Conservation (phyloP, 1,140 invertebrate genomes). For the Ceratosolen fusciceps region DNA sequence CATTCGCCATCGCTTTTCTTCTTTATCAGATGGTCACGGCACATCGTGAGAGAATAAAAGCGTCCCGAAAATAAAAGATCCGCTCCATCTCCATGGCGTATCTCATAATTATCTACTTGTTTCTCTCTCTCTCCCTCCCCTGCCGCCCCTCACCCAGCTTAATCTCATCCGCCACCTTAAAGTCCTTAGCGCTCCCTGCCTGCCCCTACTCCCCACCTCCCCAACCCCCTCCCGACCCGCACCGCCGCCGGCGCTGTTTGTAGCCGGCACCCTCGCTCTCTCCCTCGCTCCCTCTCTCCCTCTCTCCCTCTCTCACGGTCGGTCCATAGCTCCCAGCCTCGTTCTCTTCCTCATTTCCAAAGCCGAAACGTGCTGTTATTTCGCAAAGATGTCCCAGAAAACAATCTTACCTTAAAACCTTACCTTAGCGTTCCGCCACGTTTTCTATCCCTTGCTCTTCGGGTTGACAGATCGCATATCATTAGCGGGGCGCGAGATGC, state of each 20-base stretch:
- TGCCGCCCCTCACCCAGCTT: neutral
- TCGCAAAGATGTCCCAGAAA: neutral
- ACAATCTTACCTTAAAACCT: neutral
- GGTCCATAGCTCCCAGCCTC: too few relatives aligned
- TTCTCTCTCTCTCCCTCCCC: neutral
- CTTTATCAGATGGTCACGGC: too few relatives aligned
- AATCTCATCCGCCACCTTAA: too few relatives aligned
- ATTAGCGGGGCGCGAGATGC: conserved; percentile 48
- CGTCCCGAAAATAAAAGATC: conserved; percentile 4
- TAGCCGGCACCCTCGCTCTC: too few relatives aligned
- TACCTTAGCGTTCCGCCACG: neutral
- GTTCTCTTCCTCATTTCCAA: neutral
- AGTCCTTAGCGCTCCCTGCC: too few relatives aligned
- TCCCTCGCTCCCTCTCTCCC: too few relatives aligned
- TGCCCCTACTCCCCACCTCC: too few relatives aligned
- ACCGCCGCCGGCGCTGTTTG: too few relatives aligned
- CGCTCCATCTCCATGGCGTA: neutral
- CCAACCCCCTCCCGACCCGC: too few relatives aligned
- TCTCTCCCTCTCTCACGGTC: too few relatives aligned
- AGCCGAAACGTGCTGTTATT: neutral
- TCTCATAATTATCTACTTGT: neutral
- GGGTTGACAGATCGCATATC: conserved; percentile 51
- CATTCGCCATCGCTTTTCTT: too few relatives aligned
- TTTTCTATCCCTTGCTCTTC: neutral
- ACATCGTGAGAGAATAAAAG: conserved; percentile 12